These are phyloP conservation scores for Lampris incognitus DNA, from an alignment of 2,113 vertebrate genomes.

Conservation along the genomic window DNA sequence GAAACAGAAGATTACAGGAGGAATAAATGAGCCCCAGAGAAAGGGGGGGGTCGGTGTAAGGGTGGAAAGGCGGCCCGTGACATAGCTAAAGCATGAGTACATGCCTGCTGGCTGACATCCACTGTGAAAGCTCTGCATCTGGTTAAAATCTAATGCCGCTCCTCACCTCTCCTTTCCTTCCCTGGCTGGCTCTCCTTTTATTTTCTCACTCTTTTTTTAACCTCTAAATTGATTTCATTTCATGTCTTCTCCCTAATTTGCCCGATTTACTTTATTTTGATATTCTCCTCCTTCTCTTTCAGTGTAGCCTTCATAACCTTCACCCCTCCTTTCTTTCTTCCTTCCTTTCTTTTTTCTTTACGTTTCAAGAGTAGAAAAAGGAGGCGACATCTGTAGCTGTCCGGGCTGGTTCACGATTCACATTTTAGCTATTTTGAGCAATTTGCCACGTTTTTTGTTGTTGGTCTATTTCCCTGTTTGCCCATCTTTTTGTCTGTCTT, in stretches of 20 bases:
- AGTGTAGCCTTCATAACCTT: background rate
- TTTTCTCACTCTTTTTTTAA: slow-evolving; percentile 7
- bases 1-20: slow-evolving; percentile 26
- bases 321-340: background rate
- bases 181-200: background rate
- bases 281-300: background rate
- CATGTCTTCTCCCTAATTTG: too few relatives aligned
- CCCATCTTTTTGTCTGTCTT: background rate
- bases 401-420: background rate
- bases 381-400: background rate
- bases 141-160: slow-evolving; percentile 75
- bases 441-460: background rate
- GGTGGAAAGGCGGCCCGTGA: slow-evolving; percentile 65
- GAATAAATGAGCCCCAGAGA: slow-evolving; percentile 6
- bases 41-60: slow-evolving; percentile 55
- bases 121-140: slow-evolving; percentile 79
- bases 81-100: slow-evolving; percentile 85
- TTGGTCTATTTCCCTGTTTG: background rate
- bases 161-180: slow-evolving; percentile 27
- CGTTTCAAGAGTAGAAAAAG: slow-evolving; percentile 11
- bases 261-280: background rate
- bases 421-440: background rate
- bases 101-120: slow-evolving; percentile 81
- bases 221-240: background rate
- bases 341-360: background rate